Conservation (phyloP, 2,888 invertebrate genomes). For the Epinotia bilunana region DNA sequence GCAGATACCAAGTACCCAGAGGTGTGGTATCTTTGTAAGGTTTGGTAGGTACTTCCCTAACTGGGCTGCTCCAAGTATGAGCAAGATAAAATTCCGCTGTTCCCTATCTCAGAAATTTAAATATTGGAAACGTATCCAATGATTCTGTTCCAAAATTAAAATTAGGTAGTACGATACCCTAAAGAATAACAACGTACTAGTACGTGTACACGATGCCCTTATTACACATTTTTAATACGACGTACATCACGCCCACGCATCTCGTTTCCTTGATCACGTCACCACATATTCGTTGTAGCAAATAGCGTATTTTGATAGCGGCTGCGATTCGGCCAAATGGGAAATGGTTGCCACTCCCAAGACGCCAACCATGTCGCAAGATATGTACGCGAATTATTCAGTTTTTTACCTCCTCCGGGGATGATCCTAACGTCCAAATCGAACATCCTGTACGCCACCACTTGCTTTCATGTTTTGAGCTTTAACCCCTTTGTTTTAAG, state of each 20-base stretch:
- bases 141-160: neutral
- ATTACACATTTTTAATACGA: conserved; percentile 33
- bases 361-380: conserved; percentile 70
- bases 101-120: no score
- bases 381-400: conserved; percentile 76
- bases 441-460: conserved; percentile 57
- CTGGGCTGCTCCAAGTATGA: no score
- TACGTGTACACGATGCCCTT: neutral
- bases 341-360: conserved; percentile 74
- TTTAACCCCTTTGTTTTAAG: conserved; percentile 38
- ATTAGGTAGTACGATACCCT: neutral
- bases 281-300: conserved; percentile 63
- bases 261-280: conserved; percentile 48
- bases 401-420: conserved; percentile 73
- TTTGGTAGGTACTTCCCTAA: no score
- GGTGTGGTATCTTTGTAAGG: no score
- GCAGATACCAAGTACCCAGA: no score
- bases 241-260: neutral
- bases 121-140: neutral
- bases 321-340: conserved; percentile 68
- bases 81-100: no score
- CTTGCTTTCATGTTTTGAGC: conserved; percentile 45
- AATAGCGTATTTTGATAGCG: conserved; percentile 69
- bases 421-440: conserved; percentile 58
- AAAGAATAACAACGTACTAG: neutral